Evolutionary conservation across 2,888 invertebrate genomes (phyloP), one percentile per base, ranked within the genome.

Genomic region (Apodemia mormo): DNA sequence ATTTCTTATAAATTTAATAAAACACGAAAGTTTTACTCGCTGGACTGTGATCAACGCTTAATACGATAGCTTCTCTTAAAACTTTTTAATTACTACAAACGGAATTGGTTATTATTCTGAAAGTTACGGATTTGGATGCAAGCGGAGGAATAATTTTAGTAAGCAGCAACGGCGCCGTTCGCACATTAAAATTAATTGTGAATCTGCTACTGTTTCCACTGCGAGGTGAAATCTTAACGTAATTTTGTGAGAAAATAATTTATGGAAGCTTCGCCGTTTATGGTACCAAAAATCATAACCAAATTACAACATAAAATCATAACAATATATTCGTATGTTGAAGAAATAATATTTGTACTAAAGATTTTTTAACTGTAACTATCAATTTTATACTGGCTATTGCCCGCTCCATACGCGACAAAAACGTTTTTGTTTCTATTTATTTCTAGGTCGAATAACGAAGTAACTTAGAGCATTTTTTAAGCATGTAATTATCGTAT

Each of bases 141-240:
- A 12, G 37, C 37, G 61, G 9, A 37, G 61, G 33, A 37, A 61
- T 61, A 33, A 76, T 79, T 78, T 76, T 78, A 77, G 77, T 80
- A 78, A 81, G 76, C 74, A 78, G 76, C 74, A 75, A 37, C 76
- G 76, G 74, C 56, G 76, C 74, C 75, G 72, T 72, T 71, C 70
- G 70, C 71, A 68, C 72, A 68, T 77, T 71, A 71, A 76, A 80
- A 81, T 77, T 82, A 81, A 82, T 81, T 77, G 76, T 77, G 74
- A 81, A 81, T 82, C 82, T 78, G 78, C 72, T 77, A 70, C 76
- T 77, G 77, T 81, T 81, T 79, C 76, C 75, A 77, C 73, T 70
- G 72, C 71, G 75, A 77, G 75, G 73, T 77, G 69, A 74, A 80
- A 79, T 80, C 78, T 78, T 77, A 78, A 80, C 79, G 78, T 76